A percentile compares a stretch with the other conserved stretches of the same genome.
phyloP scores from a whole-genome alignment of 2,888 invertebrate genomes.

The Balanococcus diminutus region DNA sequence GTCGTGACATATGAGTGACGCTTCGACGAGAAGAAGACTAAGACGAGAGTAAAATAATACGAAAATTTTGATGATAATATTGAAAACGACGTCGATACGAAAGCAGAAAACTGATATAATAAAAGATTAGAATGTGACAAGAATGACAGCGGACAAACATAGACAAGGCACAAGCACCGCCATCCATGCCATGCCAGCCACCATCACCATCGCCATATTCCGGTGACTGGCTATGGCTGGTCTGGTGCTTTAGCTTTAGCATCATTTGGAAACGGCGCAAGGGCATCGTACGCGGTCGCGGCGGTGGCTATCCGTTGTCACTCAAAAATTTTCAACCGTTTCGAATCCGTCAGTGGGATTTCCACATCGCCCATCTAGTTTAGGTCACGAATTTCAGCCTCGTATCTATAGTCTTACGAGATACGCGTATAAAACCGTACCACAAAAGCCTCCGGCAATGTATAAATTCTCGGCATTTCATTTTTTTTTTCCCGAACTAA shows the following conservation, averaged over 20 bases:
- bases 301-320: slow-evolving; percentile 51
- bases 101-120: slow-evolving; percentile 53
- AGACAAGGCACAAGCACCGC: slow-evolving; percentile 4
- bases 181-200: background rate
- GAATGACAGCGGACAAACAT: slow-evolving; percentile 53
- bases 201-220: background rate
- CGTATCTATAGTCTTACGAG: background rate
- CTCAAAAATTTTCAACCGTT: slow-evolving; percentile 52
- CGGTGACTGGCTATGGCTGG: background rate
- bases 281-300: slow-evolving; percentile 7
- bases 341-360: slow-evolving; percentile 47
- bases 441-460: slow-evolving; percentile 11
- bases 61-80: slow-evolving; percentile 54
- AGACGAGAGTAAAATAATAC: slow-evolving; percentile 52
- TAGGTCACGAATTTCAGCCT: slow-evolving; percentile 45
- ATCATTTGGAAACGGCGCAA: background rate
- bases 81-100: slow-evolving; percentile 55
- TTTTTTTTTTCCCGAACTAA: slow-evolving; percentile 41
- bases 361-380: background rate
- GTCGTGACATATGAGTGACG: slow-evolving; percentile 54
- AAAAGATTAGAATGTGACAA: slow-evolving; percentile 55
- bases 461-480: slow-evolving; percentile 39
- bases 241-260: background rate
- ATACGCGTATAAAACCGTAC: background rate
- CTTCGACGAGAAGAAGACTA: slow-evolving; percentile 41